Base-by-base conservation (phyloP, 2,113 vertebrate genomes). In the Amphiprion percula region DNA sequence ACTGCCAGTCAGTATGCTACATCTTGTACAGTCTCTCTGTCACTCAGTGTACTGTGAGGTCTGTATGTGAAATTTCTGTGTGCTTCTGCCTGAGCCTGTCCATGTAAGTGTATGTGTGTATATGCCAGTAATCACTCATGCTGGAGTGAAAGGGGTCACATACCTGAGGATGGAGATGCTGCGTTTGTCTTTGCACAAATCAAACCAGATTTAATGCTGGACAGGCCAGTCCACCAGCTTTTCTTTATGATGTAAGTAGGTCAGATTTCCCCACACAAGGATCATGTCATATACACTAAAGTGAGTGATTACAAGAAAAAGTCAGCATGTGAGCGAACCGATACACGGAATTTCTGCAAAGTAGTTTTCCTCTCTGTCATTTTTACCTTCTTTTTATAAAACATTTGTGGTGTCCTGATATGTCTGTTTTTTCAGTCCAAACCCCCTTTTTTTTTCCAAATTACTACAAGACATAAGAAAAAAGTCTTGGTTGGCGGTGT, bases 21-120 rank as follows among this genome's bases (percentile, higher is more conserved):
- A 5, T 1, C 28, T 3, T 24, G 17, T 54, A 44, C 37, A 54
- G 21, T 4, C 28, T 21, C 24, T 4, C 39, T 11, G 11, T 73
- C 49, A 17, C n/a, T 69, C 8, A 37, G 53, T 47, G 30, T 1
- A 55, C 12, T 46, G 30, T 61, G 44, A 24, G 53, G 16, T 64
- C 14, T 58, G 52, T 65, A 23, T 68, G 72, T 64, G 28, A 64
- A 30, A 58, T 69, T 62, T 21, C 39, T 44, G 12, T 30, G 56
- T 50, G 6, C 10, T 4, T 60, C 15, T 63, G 76, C 19, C 53
- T 50, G n/a, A 41, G 26, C 39, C 4, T 61, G 61, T 12, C 23
- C 28, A 69, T 56, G 49, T 59, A 49, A 26, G 61, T 19, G 19
- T 59, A 33, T 62, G 23, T 56, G 47, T 53, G 17, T 60, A 1